These are phyloP conservation scores for Chiridota heheva DNA, from an alignment of 35 echinoderm and acorn worm genomes.

Conservation along the genomic window DNA sequence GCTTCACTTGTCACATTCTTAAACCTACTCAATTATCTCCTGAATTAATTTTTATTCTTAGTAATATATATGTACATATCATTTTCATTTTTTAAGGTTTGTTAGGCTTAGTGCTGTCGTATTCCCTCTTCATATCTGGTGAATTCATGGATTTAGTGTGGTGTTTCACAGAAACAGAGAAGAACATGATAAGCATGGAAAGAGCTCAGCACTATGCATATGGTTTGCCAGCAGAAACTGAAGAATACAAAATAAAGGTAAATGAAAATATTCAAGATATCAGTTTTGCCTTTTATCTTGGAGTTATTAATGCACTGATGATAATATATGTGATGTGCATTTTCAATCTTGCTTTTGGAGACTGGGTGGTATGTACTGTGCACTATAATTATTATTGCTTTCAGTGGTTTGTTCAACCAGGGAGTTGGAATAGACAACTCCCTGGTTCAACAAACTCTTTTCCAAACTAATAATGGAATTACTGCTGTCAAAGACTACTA, in stretches of 20 bases:
- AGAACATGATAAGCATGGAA: conserved; percentile 82
- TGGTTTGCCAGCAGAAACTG: conserved; percentile 36
- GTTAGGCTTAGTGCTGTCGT: conserved; percentile 72
- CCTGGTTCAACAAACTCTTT: no score
- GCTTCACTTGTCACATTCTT: neutral
- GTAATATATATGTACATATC: neutral
- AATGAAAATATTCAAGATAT: neutral
- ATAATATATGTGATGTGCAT: no score
- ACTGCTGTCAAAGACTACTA: no score
- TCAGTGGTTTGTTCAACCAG: no score
- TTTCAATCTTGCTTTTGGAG: no score
- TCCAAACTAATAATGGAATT: no score
- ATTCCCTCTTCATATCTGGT: conserved; percentile 60
- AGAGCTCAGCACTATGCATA: conserved; percentile 63
- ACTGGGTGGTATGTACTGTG: no score
- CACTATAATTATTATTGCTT: no score
- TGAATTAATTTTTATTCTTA: neutral
- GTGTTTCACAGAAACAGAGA: conserved; percentile 66
- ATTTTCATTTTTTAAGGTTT: conserved; percentile 44
- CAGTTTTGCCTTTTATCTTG: no score
- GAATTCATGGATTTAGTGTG: conserved; percentile 45
- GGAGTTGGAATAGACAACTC: no score
- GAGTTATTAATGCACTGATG: no score
- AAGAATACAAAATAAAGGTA: conserved; percentile 51
- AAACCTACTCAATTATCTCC: neutral